Evolutionary conservation across 2,888 invertebrate genomes (phyloP).

Genomic region (Scelioninae gen. 1): DNA sequence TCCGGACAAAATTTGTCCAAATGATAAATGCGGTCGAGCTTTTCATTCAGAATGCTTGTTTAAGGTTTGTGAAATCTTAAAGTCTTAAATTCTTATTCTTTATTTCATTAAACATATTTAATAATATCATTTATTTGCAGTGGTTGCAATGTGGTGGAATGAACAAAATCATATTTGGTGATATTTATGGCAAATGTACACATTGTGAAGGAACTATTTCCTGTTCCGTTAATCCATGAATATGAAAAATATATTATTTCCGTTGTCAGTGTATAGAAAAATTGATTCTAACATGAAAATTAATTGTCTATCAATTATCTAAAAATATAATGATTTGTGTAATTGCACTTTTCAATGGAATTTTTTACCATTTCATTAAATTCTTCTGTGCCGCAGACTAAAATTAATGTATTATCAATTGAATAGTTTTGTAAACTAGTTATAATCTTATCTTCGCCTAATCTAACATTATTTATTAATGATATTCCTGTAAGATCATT

Average conservation of each 20-base stretch:
- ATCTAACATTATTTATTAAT: slow-evolving; percentile 72
- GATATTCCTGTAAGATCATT: slow-evolving; percentile 75
- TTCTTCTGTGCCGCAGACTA: slow-evolving; percentile 79
- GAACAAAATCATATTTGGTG: too few species aligned
- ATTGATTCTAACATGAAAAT: too few species aligned
- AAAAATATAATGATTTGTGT: slow-evolving; percentile 39
- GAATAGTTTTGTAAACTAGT: slow-evolving; percentile 63
- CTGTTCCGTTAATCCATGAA: slow-evolving; percentile 71
- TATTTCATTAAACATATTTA: too few species aligned
- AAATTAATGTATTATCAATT: slow-evolving; percentile 75
- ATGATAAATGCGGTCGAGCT: slow-evolving; percentile 77
- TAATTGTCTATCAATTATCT: too few species aligned
- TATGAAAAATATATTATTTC: not conserved
- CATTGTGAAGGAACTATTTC: slow-evolving; percentile 79
- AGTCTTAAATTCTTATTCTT: too few species aligned
- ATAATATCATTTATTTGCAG: too few species aligned
- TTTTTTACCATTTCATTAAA: slow-evolving; percentile 72
- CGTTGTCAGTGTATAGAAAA: too few species aligned
- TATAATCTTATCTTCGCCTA: slow-evolving; percentile 72
- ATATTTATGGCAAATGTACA: too few species aligned
- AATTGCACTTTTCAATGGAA: slow-evolving; percentile 54
- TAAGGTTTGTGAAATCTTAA: too few species aligned
- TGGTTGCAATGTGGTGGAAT: too few species aligned
- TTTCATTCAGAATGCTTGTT: slow-evolving; percentile 80
- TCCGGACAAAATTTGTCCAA: slow-evolving; percentile 80